phyloP scores from a whole-genome alignment of 2,888 invertebrate species.

The Aphodius granarius region DNA sequence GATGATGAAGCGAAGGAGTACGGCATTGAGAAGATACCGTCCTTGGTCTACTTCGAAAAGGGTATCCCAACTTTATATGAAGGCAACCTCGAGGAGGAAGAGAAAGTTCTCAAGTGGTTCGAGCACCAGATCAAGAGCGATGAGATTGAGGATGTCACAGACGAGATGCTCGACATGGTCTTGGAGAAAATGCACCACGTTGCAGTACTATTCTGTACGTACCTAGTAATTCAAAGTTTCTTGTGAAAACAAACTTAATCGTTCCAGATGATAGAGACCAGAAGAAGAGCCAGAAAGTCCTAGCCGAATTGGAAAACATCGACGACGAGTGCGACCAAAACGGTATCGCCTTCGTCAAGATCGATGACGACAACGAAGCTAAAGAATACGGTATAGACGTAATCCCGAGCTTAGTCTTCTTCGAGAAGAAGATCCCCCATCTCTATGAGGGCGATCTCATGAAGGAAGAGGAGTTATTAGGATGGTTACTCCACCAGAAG shows the following conservation, averaged over 20 bases:
- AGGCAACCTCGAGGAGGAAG: conserved; percentile 88
- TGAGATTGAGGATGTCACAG: conserved; percentile 92
- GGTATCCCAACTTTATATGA: conserved; percentile 74
- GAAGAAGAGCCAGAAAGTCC: conserved; percentile 84
- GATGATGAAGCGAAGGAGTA: conserved; percentile 88
- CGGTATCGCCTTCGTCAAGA: conserved; percentile 89
- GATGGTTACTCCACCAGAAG: conserved; percentile 90
- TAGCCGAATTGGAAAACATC: conserved; percentile 85
- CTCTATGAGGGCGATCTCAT: conserved; percentile 71
- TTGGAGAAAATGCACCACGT: conserved; percentile 87
- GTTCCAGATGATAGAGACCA: conserved; percentile 83
- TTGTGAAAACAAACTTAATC: background rate
- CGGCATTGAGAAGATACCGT: conserved; percentile 86
- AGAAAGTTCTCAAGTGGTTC: conserved; percentile 85
- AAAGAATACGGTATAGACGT: conserved; percentile 86
- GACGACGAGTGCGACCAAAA: conserved; percentile 93
- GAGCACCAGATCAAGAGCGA: conserved; percentile 82
- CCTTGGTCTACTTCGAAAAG: conserved; percentile 78
- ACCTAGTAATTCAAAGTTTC: background rate
- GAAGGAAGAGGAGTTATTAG: conserved; percentile 87
- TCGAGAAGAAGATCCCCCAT: conserved; percentile 65
- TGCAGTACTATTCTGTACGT: conserved; percentile 89
- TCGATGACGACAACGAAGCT: conserved; percentile 84
- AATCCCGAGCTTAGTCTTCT: conserved; percentile 79
- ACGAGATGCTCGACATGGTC: conserved; percentile 90